These are phyloP conservation scores for Apamea epomidion DNA, from an alignment of 2,888 invertebrate genomes.

Conservation along the genomic window DNA sequence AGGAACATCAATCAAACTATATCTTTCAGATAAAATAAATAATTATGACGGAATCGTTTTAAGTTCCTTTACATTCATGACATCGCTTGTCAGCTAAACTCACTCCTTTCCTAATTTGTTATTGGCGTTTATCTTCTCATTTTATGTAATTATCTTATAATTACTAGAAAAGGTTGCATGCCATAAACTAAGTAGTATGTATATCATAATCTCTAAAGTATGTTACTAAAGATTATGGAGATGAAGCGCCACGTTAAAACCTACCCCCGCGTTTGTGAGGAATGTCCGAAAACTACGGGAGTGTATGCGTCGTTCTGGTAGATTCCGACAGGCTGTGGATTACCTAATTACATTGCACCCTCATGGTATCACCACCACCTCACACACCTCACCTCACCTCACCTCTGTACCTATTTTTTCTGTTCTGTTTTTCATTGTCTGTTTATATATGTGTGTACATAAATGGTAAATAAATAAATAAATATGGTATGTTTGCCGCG, in stretches of 20 bases:
- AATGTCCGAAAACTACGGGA: background rate
- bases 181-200: background rate
- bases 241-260: background rate
- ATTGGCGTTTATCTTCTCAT: background rate
- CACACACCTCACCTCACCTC: too few species aligned
- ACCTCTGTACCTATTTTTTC: too few species aligned
- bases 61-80: background rate
- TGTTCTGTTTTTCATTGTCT: too few species aligned
- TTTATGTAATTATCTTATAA: background rate
- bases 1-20: background rate
- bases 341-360: background rate
- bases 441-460: too few species aligned
- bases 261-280: background rate
- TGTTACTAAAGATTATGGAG: slow-evolving; percentile 9
- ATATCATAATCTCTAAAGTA: background rate
- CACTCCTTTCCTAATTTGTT: background rate
- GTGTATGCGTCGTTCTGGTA: background rate
- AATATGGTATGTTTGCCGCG: background rate
- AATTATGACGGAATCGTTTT: background rate
- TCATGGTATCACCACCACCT: too few species aligned
- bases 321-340: too few species aligned
- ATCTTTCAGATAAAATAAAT: too few species aligned
- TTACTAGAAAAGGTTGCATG: background rate
- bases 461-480: too few species aligned
- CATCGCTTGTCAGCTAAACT: background rate